Evolutionary conservation across 1,140 invertebrate genomes (phyloP), one percentile per base, ranked within the genome.

Genomic region (Hestina assimilis): DNA sequence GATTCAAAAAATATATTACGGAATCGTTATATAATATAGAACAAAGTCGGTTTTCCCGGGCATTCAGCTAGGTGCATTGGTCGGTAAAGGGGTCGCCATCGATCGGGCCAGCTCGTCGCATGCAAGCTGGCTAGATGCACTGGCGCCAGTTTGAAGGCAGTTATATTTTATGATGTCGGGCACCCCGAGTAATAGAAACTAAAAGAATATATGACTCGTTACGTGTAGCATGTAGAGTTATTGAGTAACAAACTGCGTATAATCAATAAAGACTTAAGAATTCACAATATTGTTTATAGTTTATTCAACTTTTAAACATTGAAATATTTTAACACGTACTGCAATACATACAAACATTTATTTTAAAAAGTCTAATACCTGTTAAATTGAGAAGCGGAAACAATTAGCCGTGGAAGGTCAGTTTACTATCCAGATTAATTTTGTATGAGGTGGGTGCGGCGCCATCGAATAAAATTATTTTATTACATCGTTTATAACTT

Each of bases 51-150:
- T 66, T 75, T 74, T 69, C 80, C 77, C 75, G 77, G 80, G 76
- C 72, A 74, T 66, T 70, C 59, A 66, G 65, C 70, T 71, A 74
- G 76, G 83, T 86, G 83, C 83, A 86, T 83, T 69, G 83, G 69
- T 81, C 83, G 78, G 69, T 78, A 86, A 86, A 75, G 69, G 69
- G 83, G 81, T 84, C 83, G 75, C 71, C 57, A 86, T 84, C 83
- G 83, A 86, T 86, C 80, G 56, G 40, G 40, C 26, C 63, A 57
- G 67, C 54, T 54, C 66, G 67, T 70, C 70, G 64, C 64, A 59
- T 71, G 66, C 69, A 60, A 72, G 72, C 68, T 65, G 72, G 63
- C 69, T 79, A 75, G 71, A 64, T 78, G 70, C 70, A 78, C 69
- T 69, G 75, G 68, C 66, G 55, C 61, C 72, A 68, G 61, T 61